Conservation (phyloP, 2,888 invertebrate genomes). For the Pollenia angustigena region DNA sequence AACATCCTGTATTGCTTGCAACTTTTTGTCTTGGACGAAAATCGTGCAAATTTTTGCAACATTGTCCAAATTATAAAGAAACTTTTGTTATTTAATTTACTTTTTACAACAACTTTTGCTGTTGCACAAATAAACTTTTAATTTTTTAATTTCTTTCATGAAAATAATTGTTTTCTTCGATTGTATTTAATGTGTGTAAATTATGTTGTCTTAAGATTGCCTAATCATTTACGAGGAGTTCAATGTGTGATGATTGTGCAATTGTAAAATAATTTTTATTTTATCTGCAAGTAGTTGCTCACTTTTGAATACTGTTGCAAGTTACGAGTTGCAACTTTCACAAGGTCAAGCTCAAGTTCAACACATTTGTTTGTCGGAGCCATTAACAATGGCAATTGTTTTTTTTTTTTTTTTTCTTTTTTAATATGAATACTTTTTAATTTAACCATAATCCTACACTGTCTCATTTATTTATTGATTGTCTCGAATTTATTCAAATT, state of each 20-base stretch:
- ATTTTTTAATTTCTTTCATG: not conserved
- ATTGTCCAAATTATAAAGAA: conserved; percentile 10
- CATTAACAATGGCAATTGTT: conserved; percentile 15
- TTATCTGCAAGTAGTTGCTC: not conserved
- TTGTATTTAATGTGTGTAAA: conserved; percentile 23
- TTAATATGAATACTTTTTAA: no score
- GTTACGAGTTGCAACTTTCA: conserved; percentile 63
- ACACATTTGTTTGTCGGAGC: conserved; percentile 67
- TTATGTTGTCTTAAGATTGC: conserved; percentile 51
- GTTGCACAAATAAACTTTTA: conserved; percentile 7
- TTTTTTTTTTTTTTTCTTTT: no score
- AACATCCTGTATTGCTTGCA: conserved; percentile 38
- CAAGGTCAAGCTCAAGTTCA: conserved; percentile 83
- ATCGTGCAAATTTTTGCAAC: conserved; percentile 20
- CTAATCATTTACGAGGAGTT: conserved; percentile 43
- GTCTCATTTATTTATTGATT: not conserved
- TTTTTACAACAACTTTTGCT: conserved; percentile 8
- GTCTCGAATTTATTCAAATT: not conserved
- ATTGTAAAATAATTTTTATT: not conserved
- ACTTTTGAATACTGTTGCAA: conserved; percentile 17
- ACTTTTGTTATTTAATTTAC: conserved; percentile 30
- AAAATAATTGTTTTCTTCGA: conserved; percentile 17
- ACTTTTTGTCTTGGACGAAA: conserved; percentile 17
- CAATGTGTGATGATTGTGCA: conserved; percentile 47
- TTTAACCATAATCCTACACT: conserved; percentile 36